Base-by-base conservation (phyloP, 2,113 vertebrate species). In the Rhinichthys klamathensis region DNA sequence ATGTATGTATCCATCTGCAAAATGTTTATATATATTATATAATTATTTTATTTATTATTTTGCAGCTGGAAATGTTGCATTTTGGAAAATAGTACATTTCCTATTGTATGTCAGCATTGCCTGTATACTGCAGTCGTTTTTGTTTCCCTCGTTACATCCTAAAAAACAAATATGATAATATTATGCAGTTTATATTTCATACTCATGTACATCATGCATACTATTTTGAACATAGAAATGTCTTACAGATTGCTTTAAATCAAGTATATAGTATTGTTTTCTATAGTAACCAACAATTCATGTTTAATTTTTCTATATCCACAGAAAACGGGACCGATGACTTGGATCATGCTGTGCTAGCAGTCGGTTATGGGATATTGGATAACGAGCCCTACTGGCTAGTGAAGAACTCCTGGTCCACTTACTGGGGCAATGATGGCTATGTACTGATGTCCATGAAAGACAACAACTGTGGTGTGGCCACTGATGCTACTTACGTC, bases 361-460 rank as follows among this genome's bases (percentile, higher is more conserved):
- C 95, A 0, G 95, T 96, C 70, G 95, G 95, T 60, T 96, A 95
- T 0, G 95, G 95, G 1, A 92, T 92, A 38, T 90, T 96, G 79
- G 82, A 89, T 0, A 94, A 92, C 18, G 90, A 97, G 83, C 91
- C 92, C 0, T 96, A 95, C 88, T 96, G 96, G 95, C 88, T 97
- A 30, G 85, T 97, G 78, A 96, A 96, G 92, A 98, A 96, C 91
- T 97, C 96, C 1, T 96, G 95, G 96, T 96, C 95, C 87, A 95
- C 94, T 0, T 96, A 96, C 35, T 96, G 96, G 96, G 96, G 96
- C 44, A 96, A 96, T 0, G 93, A 95, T 0, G 96, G 95, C 83
- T 96, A 96, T 91, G 92, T 97, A 87, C 95, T 97, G 35, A 96
- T 96, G 94, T 96, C 96, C 58, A 95, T 95, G 96, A 96, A 95